These are phyloP conservation scores for Scaptomyza cyrtandrae DNA, from an alignment of 2,888 invertebrate species.

Conservation along the genomic window DNA sequence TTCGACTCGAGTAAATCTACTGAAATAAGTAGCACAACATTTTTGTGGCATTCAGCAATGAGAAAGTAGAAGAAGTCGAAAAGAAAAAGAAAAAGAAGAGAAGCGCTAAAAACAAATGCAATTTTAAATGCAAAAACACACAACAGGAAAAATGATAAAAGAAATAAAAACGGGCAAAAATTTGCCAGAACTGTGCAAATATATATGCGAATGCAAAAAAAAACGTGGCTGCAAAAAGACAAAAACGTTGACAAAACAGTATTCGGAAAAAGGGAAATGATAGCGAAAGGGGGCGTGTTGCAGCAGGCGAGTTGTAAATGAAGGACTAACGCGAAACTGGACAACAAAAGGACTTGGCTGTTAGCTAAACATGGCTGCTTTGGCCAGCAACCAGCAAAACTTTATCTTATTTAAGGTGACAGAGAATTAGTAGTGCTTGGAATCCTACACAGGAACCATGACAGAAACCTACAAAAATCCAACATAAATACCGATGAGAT, in stretches of 20 bases:
- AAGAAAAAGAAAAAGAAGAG: conserved; percentile 2
- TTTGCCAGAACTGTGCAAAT: conserved; percentile 39
- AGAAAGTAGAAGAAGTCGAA: conserved; percentile 2
- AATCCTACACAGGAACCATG: conserved; percentile 4
- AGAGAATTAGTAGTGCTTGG: conserved; percentile 66
- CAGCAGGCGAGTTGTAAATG: not conserved
- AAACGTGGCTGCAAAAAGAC: too few species aligned
- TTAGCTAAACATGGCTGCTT: conserved; percentile 9
- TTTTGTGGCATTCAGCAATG: conserved; percentile 16
- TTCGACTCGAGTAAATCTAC: conserved; percentile 20
- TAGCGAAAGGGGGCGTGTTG: not conserved
- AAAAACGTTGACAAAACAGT: conserved; percentile 29
- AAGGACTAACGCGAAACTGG: not conserved
- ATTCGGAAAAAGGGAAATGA: not conserved
- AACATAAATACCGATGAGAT: not conserved
- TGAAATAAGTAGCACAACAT: conserved; percentile 30
- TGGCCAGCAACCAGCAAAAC: conserved; percentile 3
- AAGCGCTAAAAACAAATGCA: conserved; percentile 52
- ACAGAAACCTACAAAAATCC: not conserved
- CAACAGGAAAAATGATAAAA: conserved; percentile 29
- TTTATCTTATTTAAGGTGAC: conserved; percentile 64
- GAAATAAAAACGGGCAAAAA: conserved; percentile 16
- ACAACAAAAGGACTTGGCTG: conserved; percentile 20
- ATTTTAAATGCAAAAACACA: conserved; percentile 67
- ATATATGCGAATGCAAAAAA: conserved; percentile 40